Percentiles rank a stretch among this genome's conserved stretches.
Conservation (phyloP, 2,888 invertebrate genomes). For the Amaurobius ferox region DNA sequence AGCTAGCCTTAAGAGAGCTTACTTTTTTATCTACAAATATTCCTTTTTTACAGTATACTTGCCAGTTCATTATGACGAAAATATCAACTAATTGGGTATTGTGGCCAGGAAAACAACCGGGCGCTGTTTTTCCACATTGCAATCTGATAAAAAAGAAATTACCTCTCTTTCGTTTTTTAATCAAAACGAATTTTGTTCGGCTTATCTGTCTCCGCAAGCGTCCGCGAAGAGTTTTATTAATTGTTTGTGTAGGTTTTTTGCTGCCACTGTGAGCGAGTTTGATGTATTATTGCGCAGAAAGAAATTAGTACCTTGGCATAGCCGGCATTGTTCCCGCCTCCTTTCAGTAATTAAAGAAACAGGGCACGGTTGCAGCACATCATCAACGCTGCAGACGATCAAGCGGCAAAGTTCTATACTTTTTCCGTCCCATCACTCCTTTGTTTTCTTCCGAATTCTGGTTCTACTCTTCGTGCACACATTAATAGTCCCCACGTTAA, state of each 20-base stretch:
- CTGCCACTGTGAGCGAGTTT: slow-evolving; percentile 28
- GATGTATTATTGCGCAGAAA: slow-evolving; percentile 61
- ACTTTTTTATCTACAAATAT: slow-evolving; percentile 33
- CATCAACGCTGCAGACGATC: slow-evolving; percentile 52
- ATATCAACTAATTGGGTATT: slow-evolving; percentile 70
- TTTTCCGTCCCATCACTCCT: neutral
- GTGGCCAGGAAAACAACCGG: slow-evolving; percentile 57
- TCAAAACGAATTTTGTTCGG: slow-evolving; percentile 53
- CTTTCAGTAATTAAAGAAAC: slow-evolving; percentile 65
- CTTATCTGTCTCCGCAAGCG: slow-evolving; percentile 44
- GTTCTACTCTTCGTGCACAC: slow-evolving; percentile 30
- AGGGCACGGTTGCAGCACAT: slow-evolving; percentile 38
- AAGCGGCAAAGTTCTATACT: slow-evolving; percentile 21
- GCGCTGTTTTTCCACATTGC: slow-evolving; percentile 50
- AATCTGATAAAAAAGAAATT: slow-evolving; percentile 63
- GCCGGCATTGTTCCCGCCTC: slow-evolving; percentile 52
- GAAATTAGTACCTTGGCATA: slow-evolving; percentile 70
- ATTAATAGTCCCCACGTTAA: slow-evolving; percentile 59
- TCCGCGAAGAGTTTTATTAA: slow-evolving; percentile 57
- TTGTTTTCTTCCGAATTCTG: slow-evolving; percentile 10
- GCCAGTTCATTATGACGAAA: slow-evolving; percentile 67
- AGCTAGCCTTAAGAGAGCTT: slow-evolving; percentile 37
- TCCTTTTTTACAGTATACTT: slow-evolving; percentile 50
- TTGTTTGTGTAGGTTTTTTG: slow-evolving; percentile 47
- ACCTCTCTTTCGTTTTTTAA: slow-evolving; percentile 34